Base-by-base conservation (phyloP, 2,888 invertebrate species). In the Drosophila mulleri region DNA sequence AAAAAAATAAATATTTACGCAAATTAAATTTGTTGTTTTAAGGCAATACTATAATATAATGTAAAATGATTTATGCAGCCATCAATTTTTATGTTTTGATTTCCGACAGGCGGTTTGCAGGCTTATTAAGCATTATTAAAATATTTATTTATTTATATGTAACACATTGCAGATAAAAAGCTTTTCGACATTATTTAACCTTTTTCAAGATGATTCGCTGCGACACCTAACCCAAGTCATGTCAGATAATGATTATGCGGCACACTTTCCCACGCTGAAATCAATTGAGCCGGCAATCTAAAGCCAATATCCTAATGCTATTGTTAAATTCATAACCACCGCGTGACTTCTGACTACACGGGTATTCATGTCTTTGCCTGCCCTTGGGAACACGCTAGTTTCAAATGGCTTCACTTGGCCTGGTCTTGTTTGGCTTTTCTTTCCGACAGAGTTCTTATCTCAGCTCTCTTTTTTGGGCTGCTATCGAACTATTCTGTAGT, bases 401-500 rank as follows among this genome's bases (percentile, higher is more conserved):
- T 65, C 56, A 57, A 68, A 75, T 70, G 66, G 68, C 53, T 70
- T 71, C 57, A 58, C 50, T 75, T 68, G 54, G 57, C 48, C 47
- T 45, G 60, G 29, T 58, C 53, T 60, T 59, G 37, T 58, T 57
- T 67, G 62, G 47, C 54, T 58, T 67, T 75, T 61, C 65, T 64
- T 75, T 50, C 9, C 50, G 68, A 0, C 66, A 59, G 41, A 70
- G 65, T 76, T 83, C 69, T 75, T 61, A 70, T 61, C 68, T 81
- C 52, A 9, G 57, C 62, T 66, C 14, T 6, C 14, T 37, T 76
- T 66, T 76, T 74, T 71, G 47, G 68, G 41, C 56, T 66, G 71
- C 67, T 48, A 75, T 82, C 69, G 83, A 83, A 73, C 78, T 75
- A 75, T 83, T 86, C 69, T 12, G 7, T 50, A 50, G 75, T 88